Percentiles rank a stretch among this genome's conserved stretches.
phyloP scores from a whole-genome alignment of 1,140 invertebrate genomes.

The Parasteatoda tepidariorum region DNA sequence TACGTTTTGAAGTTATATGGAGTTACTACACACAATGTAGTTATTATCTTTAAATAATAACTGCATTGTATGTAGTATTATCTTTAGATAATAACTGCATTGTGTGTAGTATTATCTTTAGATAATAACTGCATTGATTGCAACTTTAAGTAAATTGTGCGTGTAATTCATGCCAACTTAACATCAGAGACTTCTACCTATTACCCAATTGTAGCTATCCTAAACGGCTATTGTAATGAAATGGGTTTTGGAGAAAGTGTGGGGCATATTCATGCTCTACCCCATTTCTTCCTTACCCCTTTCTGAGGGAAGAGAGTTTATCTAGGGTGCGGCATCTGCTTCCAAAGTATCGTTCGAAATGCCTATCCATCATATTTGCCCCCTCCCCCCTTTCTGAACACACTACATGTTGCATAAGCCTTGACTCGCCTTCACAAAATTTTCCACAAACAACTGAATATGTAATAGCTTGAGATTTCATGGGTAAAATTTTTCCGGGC shows the following conservation, averaged over 20 bases:
- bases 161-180: not conserved
- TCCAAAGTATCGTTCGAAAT: conserved; percentile 1
- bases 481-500: not conserved
- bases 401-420: not conserved
- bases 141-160: too few species aligned
- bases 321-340: conserved; percentile 53
- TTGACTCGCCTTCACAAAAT: conserved; percentile 2
- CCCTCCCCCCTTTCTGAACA: not conserved
- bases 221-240: conserved; percentile 10
- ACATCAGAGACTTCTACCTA: not conserved
- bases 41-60: too few species aligned
- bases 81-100: too few species aligned
- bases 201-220: not conserved
- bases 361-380: conserved; percentile 41
- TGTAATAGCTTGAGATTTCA: conserved; percentile 26
- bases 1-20: too few species aligned
- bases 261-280: not conserved
- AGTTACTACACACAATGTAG: too few species aligned
- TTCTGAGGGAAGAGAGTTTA: conserved; percentile 28
- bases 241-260: conserved; percentile 9
- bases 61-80: too few species aligned
- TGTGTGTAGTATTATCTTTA: too few species aligned
- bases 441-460: conserved; percentile 53
- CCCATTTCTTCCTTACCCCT: not conserved
- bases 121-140: too few species aligned